Evolutionary conservation across 2,888 invertebrate genomes (phyloP).

Genomic region (Ephialtes manifestator): DNA sequence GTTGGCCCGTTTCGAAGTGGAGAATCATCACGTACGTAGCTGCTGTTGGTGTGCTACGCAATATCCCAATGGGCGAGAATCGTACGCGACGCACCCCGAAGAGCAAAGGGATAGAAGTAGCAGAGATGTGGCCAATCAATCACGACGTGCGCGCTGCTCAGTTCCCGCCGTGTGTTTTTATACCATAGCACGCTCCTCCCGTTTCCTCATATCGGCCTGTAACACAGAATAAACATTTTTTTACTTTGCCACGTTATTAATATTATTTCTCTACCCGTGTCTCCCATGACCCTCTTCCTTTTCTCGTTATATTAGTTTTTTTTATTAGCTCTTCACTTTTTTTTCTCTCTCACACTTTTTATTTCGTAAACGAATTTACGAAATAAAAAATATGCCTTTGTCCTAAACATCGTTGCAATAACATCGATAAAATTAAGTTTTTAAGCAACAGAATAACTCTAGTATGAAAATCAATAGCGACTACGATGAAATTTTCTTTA

Average conservation of each 20-base stretch:
- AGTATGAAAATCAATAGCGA: not conserved
- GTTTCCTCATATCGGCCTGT: conserved; percentile 78
- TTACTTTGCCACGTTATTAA: conserved; percentile 85
- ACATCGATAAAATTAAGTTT: conserved; percentile 10
- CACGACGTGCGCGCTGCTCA: conserved; percentile 82
- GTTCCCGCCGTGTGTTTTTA: conserved; percentile 76
- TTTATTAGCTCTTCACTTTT: conserved; percentile 17
- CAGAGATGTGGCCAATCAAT: conserved; percentile 84
- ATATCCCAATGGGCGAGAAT: conserved; percentile 68
- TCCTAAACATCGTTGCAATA: conserved; percentile 2
- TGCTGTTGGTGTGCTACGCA: conserved; percentile 66
- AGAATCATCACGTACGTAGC: conserved; percentile 78
- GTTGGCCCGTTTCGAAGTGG: conserved; percentile 74
- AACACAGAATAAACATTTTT: conserved; percentile 83
- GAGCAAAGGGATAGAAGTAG: conserved; percentile 72
- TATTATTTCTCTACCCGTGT: conserved; percentile 78
- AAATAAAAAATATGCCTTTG: too few species aligned
- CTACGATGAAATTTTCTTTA: not conserved
- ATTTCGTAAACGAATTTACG: conserved; percentile 54
- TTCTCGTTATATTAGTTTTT: conserved; percentile 67
- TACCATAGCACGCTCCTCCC: conserved; percentile 55
- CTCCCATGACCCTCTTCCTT: conserved; percentile 69
- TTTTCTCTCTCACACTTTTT: conserved; percentile 41
- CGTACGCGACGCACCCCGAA: conserved; percentile 69
- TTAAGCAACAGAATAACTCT: not conserved